These are phyloP conservation scores for Apotomis turbidana DNA, from an alignment of 2,888 invertebrate species.

Conservation along the genomic window DNA sequence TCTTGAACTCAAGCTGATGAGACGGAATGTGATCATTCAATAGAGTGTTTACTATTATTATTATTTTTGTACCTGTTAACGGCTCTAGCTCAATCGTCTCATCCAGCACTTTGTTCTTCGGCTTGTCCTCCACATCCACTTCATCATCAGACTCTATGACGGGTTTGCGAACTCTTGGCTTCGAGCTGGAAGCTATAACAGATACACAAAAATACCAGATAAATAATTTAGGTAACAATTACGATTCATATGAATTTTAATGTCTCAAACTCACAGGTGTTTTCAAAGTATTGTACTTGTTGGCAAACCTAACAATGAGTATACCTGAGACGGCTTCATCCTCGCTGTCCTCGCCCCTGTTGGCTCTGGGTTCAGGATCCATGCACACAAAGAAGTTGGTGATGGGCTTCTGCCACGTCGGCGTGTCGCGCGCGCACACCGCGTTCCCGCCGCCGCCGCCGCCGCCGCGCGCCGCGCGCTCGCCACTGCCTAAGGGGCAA, in stretches of 20 bases:
- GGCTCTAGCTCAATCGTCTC: slow-evolving; percentile 65
- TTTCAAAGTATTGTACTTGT: too few species aligned
- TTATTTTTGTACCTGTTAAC: slow-evolving; percentile 48
- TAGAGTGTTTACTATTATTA: too few species aligned
- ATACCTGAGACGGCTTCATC: slow-evolving; percentile 44
- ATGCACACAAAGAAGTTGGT: slow-evolving; percentile 76
- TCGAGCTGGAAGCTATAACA: slow-evolving; percentile 55
- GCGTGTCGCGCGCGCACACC: slow-evolving; percentile 81
- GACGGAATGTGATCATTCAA: too few species aligned
- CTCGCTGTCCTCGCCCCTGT: slow-evolving; percentile 45
- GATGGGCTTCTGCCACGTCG: slow-evolving; percentile 83
- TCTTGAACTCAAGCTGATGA: too few species aligned
- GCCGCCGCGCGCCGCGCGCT: slow-evolving; percentile 47
- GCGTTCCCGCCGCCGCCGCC: slow-evolving; percentile 74
- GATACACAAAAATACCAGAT: too few species aligned
- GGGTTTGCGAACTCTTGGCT: slow-evolving; percentile 56
- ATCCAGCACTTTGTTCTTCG: slow-evolving; percentile 64
- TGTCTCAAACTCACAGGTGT: too few species aligned
- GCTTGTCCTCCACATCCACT: slow-evolving; percentile 49
- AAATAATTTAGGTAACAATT: too few species aligned
- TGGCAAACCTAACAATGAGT: not conserved
- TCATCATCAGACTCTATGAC: slow-evolving; percentile 66
- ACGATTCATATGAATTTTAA: too few species aligned
- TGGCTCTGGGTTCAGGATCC: slow-evolving; percentile 40
- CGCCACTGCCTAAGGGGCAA: slow-evolving; percentile 51